phyloP scores from a whole-genome alignment of 2,888 invertebrate genomes.

The Drymonia ruficornis region DNA sequence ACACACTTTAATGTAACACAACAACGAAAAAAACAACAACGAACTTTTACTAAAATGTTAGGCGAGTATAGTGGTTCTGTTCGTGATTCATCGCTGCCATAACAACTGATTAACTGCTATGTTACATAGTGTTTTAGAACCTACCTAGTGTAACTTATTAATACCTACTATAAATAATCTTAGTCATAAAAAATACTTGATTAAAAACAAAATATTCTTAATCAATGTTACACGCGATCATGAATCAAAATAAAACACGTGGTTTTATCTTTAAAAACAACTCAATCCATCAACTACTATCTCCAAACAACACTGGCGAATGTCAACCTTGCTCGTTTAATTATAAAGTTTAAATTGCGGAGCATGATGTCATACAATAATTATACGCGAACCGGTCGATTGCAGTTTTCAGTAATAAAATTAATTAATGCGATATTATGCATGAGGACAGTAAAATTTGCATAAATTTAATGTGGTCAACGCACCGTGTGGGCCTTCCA shows the following conservation, averaged over 20 bases:
- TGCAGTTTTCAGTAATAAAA: slow-evolving; percentile 26
- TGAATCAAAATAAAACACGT: slow-evolving; percentile 19
- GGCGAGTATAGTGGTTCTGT: no score
- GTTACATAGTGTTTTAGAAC: no score
- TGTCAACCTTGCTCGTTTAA: slow-evolving; percentile 3
- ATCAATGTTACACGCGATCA: slow-evolving; percentile 11
- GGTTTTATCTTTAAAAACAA: slow-evolving; percentile 49
- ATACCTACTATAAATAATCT: no score
- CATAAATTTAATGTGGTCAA: slow-evolving; percentile 20
- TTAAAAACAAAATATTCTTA: neutral
- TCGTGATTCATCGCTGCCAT: no score
- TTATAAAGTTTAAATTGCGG: slow-evolving; percentile 12
- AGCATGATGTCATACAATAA: neutral
- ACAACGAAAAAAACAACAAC: no score
- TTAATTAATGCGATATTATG: slow-evolving; percentile 19
- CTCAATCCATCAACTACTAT: slow-evolving; percentile 49
- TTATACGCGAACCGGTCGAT: slow-evolving; percentile 20
- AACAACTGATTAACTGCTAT: no score
- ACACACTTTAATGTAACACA: no score
- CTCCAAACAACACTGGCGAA: slow-evolving; percentile 19
- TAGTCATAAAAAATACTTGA: no score
- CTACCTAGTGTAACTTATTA: no score
- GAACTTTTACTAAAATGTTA: no score
- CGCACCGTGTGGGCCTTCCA: slow-evolving; percentile 12
- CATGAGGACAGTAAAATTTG: slow-evolving; percentile 20